Conservation (phyloP, 1,140 invertebrate species). For the Lasioglossum albipes region DNA sequence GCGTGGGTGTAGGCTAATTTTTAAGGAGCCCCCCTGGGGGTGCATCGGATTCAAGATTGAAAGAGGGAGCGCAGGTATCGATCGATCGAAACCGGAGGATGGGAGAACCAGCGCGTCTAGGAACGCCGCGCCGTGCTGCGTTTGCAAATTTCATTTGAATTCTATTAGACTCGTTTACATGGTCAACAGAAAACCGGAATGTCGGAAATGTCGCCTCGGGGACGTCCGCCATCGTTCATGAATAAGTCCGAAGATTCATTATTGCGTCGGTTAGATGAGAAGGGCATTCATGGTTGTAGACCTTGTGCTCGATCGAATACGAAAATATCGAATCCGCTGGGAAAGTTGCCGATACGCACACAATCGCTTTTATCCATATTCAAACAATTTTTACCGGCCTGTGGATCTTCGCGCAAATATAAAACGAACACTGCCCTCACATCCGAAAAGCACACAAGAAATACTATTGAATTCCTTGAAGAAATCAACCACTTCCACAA, state of each 20-base stretch:
- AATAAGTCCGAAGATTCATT: constrained; percentile 33
- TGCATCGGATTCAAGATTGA: too few relatives aligned
- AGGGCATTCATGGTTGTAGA: neutral
- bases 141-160: constrained; percentile 46
- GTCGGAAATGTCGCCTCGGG: constrained; percentile 14
- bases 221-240: constrained; percentile 6
- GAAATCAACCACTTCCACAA: too few relatives aligned
- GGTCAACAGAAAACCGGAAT: neutral
- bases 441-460: too few relatives aligned
- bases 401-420: too few relatives aligned
- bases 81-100: neutral
- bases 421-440: too few relatives aligned
- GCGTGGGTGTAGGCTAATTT: neutral
- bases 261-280: neutral
- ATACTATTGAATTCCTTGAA: too few relatives aligned
- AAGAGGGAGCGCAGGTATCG: neutral
- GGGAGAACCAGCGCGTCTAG: neutral
- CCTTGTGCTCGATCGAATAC: neutral
- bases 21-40: neutral
- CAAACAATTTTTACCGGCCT: too few relatives aligned
- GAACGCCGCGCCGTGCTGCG: constrained; percentile 1
- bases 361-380: too few relatives aligned
- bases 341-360: too few relatives aligned
- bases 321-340: neutral
- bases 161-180: constrained; percentile 21